phyloP scores from a whole-genome alignment of 2,888 invertebrate species.

The Athalia circularis region DNA sequence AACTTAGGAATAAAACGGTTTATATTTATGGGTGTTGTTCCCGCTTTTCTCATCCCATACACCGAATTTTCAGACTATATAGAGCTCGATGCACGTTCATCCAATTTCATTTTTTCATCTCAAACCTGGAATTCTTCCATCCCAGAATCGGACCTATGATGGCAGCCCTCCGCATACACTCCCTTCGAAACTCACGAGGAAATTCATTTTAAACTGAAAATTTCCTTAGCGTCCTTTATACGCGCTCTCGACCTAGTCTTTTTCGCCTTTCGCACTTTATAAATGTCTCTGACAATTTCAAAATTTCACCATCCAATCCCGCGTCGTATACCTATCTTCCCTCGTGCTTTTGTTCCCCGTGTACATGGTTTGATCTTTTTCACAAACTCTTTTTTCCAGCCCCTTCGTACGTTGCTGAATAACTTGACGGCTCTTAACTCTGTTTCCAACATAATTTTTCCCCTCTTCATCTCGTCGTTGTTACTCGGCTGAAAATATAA shows the following conservation, averaged over 20 bases:
- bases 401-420: slow-evolving; percentile 1
- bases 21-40: slow-evolving; percentile 6
- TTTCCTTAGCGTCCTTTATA: neutral
- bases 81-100: neutral
- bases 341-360: slow-evolving; percentile 2
- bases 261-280: slow-evolving; percentile 4
- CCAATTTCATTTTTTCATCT: neutral
- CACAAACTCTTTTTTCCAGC: slow-evolving; percentile 17
- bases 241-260: neutral
- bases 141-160: neutral
- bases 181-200: neutral
- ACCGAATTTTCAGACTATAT: neutral
- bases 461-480: neutral
- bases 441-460: slow-evolving; percentile 11
- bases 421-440: slow-evolving; percentile 21
- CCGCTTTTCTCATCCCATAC: neutral
- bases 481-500: slow-evolving; percentile 13
- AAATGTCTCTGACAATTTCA: slow-evolving; percentile 29
- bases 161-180: neutral
- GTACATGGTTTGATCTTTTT: neutral
- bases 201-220: slow-evolving; percentile 5
- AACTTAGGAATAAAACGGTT: neutral
- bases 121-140: neutral
- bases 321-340: neutral
- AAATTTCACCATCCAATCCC: slow-evolving; percentile 6